A percentile compares a stretch with the other conserved stretches of the same genome.
These are phyloP conservation scores for Drosophila lini DNA, from an alignment of 1,140 invertebrate species.

Conservation along the genomic window DNA sequence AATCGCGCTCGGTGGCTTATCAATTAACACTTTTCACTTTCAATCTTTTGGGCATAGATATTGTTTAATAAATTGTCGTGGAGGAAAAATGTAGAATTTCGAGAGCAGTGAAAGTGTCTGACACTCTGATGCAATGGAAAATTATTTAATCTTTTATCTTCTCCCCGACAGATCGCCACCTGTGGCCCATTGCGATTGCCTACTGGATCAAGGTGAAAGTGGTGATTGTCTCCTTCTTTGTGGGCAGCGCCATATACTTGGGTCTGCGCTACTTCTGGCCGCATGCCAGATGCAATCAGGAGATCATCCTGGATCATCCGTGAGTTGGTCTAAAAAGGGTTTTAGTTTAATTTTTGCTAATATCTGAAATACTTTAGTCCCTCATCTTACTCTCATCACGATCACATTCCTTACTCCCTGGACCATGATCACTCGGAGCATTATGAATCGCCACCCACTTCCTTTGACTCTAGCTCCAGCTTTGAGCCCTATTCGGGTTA, in stretches of 20 bases:
- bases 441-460: constrained; percentile 49
- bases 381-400: constrained; percentile 61
- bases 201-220: constrained; percentile 84
- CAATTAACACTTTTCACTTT: constrained; percentile 84
- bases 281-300: constrained; percentile 58
- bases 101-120: constrained; percentile 53
- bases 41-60: constrained; percentile 51
- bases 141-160: constrained; percentile 51
- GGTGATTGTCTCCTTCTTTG: constrained; percentile 78
- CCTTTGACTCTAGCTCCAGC: constrained; percentile 58
- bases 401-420: constrained; percentile 78
- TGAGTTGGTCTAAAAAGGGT: constrained; percentile 15
- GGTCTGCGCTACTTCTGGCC: constrained; percentile 70
- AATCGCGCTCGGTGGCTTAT: constrained; percentile 16
- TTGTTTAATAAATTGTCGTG: constrained; percentile 55
- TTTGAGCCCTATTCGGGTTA: constrained; percentile 80
- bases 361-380: constrained; percentile 30
- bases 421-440: constrained; percentile 56
- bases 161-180: constrained; percentile 50
- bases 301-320: constrained; percentile 76
- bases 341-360: not conserved
- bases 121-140: constrained; percentile 42
- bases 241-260: constrained; percentile 74
- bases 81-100: constrained; percentile 35
- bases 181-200: constrained; percentile 77